These are phyloP conservation scores for Oryzias woworae DNA, from an alignment of 2,113 vertebrate genomes.

Conservation along the genomic window DNA sequence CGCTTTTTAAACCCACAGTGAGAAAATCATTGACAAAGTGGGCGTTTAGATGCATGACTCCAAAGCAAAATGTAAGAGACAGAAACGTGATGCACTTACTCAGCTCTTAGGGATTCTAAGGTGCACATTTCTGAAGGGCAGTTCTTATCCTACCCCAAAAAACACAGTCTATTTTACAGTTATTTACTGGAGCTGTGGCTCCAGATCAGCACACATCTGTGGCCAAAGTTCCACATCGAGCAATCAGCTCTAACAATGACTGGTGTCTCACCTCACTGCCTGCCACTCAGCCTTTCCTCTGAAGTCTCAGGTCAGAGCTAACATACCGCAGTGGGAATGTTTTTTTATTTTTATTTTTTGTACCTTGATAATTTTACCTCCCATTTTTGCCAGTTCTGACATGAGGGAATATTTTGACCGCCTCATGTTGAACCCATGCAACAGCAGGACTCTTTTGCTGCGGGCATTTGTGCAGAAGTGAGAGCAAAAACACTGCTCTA, in stretches of 20 bases:
- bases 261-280: conserved; percentile 43
- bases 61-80: conserved; percentile 35
- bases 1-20: conserved; percentile 2
- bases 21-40: conserved; percentile 2
- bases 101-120: conserved; percentile 37
- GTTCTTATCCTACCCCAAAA: conserved; percentile 36
- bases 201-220: conserved; percentile 20
- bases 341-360: conserved; percentile 8
- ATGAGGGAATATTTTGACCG: conserved; percentile 27
- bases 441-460: conserved; percentile 9
- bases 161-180: too few relatives aligned
- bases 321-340: conserved; percentile 1
- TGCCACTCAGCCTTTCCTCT: conserved; percentile 50
- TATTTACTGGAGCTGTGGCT: conserved; percentile 5
- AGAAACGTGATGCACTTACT: conserved; percentile 53
- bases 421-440: conserved; percentile 12
- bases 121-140: conserved; percentile 34
- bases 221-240: conserved; percentile 21
- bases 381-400: conserved; percentile 23
- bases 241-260: conserved; percentile 38
- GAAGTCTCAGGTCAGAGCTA: conserved; percentile 34
- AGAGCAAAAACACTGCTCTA: background rate
- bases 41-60: conserved; percentile 7
- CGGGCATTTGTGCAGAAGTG: conserved; percentile 4
- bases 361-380: conserved; percentile 15